These are phyloP conservation scores for Drosophila colorata DNA, from an alignment of 2,888 invertebrate genomes.

Conservation along the genomic window DNA sequence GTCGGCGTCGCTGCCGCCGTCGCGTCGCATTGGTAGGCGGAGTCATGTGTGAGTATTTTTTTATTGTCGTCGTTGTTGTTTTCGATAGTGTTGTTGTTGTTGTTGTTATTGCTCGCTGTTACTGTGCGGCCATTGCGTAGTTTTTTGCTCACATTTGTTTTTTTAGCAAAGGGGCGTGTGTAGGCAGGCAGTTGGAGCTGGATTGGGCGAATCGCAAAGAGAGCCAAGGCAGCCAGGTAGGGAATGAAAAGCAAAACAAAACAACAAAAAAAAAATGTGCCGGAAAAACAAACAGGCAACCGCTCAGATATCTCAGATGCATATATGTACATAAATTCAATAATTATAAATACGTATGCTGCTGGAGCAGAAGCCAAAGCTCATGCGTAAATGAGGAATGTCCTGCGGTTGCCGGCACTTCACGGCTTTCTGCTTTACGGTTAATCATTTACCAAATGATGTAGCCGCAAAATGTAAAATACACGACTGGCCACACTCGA, in stretches of 20 bases:
- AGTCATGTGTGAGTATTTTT: constrained; percentile 70
- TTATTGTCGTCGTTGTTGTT: constrained; percentile 36
- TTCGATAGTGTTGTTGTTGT: constrained; percentile 22
- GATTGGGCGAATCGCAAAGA: constrained; percentile 49
- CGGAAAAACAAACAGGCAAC: constrained; percentile 18
- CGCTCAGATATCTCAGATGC: constrained; percentile 25
- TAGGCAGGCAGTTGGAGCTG: constrained; percentile 63
- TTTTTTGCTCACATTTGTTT: constrained; percentile 71
- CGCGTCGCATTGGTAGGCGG: constrained; percentile 61
- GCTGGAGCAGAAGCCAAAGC: constrained; percentile 18
- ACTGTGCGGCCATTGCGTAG: constrained; percentile 75
- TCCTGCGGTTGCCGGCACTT: constrained; percentile 64
- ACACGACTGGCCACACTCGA: constrained; percentile 43
- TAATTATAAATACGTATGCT: constrained; percentile 51
- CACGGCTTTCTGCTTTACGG: constrained; percentile 67
- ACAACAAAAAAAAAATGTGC: constrained; percentile 9
- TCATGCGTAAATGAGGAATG: constrained; percentile 53
- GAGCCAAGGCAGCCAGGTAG: constrained; percentile 11
- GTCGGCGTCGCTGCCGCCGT: constrained; percentile 29
- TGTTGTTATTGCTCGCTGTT: constrained; percentile 30
- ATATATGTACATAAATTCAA: constrained; percentile 8
- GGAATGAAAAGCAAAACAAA: constrained; percentile 9
- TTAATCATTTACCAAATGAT: constrained; percentile 81
- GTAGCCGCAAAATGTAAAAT: constrained; percentile 77
- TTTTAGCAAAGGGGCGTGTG: constrained; percentile 77